A percentile compares a stretch with the other conserved stretches of the same genome.
These are phyloP conservation scores for Erebia palarica DNA, from an alignment of 2,888 invertebrate species.

Conservation along the genomic window DNA sequence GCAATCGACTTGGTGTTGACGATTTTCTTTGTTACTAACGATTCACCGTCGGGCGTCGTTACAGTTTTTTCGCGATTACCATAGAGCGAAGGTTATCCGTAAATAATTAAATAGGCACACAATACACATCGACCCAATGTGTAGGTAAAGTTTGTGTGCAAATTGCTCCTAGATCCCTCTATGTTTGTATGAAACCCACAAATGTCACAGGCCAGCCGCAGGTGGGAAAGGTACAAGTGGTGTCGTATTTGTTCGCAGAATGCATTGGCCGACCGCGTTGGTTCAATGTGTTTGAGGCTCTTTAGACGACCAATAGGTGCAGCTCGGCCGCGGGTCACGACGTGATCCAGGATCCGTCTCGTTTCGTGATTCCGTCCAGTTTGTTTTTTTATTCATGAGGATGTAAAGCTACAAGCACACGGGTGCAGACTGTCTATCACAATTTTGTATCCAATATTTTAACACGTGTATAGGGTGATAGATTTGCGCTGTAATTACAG, in stretches of 20 bases:
- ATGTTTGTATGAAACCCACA: too few relatives aligned
- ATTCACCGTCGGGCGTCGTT: constrained; percentile 31
- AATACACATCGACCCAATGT: too few relatives aligned
- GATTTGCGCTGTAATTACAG: too few relatives aligned
- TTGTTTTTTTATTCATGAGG: constrained; percentile 32
- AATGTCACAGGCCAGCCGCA: too few relatives aligned
- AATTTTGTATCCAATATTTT: background rate
- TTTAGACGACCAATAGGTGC: background rate
- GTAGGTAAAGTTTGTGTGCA: too few relatives aligned
- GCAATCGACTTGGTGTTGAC: constrained; percentile 7
- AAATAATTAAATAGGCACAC: too few relatives aligned
- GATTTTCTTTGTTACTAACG: constrained; percentile 29
- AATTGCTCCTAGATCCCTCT: too few relatives aligned
- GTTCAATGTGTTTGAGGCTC: too few relatives aligned
- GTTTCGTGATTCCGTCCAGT: constrained; percentile 29
- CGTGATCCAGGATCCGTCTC: constrained; percentile 37
- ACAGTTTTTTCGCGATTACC: constrained; percentile 34
- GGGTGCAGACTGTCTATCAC: background rate
- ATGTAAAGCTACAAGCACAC: constrained; percentile 15
- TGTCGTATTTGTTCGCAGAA: too few relatives aligned
- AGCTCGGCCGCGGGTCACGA: constrained; percentile 35
- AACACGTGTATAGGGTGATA: too few relatives aligned
- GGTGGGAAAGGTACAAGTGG: too few relatives aligned
- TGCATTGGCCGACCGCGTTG: background rate
- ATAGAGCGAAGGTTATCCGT: constrained; percentile 33